phyloP scores from a whole-genome alignment of 1,140 invertebrate genomes.

The Camponotus vicinus region DNA sequence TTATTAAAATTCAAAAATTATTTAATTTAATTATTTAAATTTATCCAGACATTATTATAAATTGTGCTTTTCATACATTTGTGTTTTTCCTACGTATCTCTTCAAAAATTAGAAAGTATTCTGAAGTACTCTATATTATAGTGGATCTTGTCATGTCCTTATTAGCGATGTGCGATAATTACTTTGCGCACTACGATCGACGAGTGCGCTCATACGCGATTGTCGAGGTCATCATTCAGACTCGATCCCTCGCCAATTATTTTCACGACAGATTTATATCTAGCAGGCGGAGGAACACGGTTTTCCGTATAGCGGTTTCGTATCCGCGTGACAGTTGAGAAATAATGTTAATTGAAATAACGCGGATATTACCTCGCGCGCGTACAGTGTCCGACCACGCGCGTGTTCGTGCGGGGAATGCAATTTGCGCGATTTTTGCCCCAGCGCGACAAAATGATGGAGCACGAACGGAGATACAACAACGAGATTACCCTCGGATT shows the following conservation, averaged over 20 bases:
- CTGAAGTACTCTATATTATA: background rate
- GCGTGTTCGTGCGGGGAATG: background rate
- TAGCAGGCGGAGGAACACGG: background rate
- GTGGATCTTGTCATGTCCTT: background rate
- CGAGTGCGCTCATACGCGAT: slow-evolving; percentile 10
- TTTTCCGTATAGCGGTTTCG: slow-evolving; percentile 20
- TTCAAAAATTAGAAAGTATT: background rate
- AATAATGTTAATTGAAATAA: slow-evolving; percentile 52
- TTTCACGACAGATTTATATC: slow-evolving; percentile 36
- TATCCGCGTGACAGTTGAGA: slow-evolving; percentile 26
- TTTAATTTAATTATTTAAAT: background rate
- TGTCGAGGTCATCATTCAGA: slow-evolving; percentile 21
- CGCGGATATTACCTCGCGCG: slow-evolving; percentile 20
- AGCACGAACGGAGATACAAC: background rate
- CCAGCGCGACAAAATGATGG: background rate
- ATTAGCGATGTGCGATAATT: slow-evolving; percentile 30
- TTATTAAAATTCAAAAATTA: background rate
- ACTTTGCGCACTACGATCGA: background rate
- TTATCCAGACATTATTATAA: background rate
- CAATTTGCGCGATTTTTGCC: slow-evolving; percentile 10
- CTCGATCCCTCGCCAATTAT: slow-evolving; percentile 26
- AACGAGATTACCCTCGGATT: background rate
- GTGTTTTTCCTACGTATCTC: no score
- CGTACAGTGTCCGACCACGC: no score
- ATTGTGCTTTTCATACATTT: no score